Evolutionary conservation across 2,888 invertebrate species (phyloP), one percentile per base, ranked within the genome.

Genomic region (Ligdia adustata): DNA sequence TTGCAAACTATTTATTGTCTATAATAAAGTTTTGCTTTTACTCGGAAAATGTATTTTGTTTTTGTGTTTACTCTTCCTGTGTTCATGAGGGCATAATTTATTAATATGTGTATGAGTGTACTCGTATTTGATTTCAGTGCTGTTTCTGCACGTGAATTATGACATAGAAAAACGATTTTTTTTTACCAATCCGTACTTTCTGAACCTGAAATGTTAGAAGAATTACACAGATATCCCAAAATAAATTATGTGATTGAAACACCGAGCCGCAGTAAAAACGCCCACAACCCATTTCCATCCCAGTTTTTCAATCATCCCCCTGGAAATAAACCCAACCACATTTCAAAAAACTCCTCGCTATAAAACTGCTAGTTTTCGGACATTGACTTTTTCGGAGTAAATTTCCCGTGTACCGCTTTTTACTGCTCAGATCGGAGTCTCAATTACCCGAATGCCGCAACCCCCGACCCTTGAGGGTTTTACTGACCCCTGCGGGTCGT

Each of bases 381-480:
- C 2, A 13, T 22, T 7, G 22, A 22, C 22, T 22, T 5, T 29
- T 16, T 9, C 6, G 9, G 9, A 9, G n/a, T 9, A 18, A 42
- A 42, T 26, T 27, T 27, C 32, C 18, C 16, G 11, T 16, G 16
- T 11, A 9, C 27, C 27, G 24, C 27, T 28, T 35, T 42, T 43
- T 26, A 14, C 37, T 24, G 24, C 34, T 14, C 24, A 28, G 37
- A 43, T 41, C 33, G 20, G 12, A 9, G 35, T 43, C 50, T 51
- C 57, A 46, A 53, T 57, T 53, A 57, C 46, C 42, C 31, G 39
- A 37, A 33, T 35, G 37, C 39, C 28, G 37, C 47, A 52, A 48
- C 43, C 48, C 35, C 32, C 24, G 34, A 44, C 35, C 34, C 20
- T 15, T 34, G 9, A 28, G 27, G 27, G 39, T 34, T 3, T 22